Conservation (phyloP, 2,113 vertebrate species). For the Passer domesticus region DNA sequence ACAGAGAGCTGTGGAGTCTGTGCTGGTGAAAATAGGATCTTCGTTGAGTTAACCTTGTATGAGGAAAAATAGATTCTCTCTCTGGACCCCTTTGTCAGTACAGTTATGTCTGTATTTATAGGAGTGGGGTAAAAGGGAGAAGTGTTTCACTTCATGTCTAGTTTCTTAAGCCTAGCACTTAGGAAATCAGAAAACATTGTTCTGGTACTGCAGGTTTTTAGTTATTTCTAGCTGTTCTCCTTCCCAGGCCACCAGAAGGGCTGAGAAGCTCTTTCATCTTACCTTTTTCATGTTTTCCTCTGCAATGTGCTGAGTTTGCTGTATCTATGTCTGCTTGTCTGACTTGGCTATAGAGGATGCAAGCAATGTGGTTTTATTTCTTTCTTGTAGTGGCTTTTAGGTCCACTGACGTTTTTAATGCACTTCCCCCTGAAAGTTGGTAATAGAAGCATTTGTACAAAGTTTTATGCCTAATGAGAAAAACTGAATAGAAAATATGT, state of each 20-base stretch:
- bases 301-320: neutral
- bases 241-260: neutral
- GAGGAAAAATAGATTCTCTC: fast-evolving
- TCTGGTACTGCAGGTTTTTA: neutral
- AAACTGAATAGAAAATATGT: neutral
- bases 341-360: neutral
- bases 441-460: neutral
- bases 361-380: neutral
- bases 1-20: neutral
- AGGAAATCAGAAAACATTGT: neutral
- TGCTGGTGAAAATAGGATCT: neutral
- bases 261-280: neutral
- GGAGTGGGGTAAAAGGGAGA: fast-evolving
- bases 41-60: fast-evolving
- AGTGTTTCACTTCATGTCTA: fast-evolving
- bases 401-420: neutral
- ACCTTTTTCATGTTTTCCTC: neutral
- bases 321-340: fast-evolving
- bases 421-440: neutral
- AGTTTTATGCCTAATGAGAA: neutral
- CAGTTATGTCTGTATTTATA: neutral
- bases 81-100: fast-evolving
- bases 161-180: neutral
- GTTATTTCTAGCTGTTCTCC: neutral
- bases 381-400: neutral